Evolutionary conservation across 2,797 vertebrate genomes (phyloP).

Genomic region (Hyperoplus lanceolatus): DNA sequence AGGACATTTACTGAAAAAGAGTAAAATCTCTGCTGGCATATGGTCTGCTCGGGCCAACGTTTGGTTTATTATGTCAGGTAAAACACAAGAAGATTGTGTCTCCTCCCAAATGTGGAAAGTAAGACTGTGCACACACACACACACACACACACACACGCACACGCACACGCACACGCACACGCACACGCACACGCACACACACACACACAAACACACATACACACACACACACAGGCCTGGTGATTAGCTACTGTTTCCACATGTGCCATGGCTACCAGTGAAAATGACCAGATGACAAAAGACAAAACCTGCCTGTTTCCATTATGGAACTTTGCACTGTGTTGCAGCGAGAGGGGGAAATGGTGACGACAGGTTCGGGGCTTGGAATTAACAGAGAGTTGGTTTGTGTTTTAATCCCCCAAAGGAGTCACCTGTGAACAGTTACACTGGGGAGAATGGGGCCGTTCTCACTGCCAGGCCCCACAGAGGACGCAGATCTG

Average conservation of each 20-base stretch:
- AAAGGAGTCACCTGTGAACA: slow-evolving; percentile 69
- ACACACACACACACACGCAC: neutral
- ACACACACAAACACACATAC: neutral
- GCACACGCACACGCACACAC: neutral
- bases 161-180: neutral
- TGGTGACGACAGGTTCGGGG: slow-evolving; percentile 60
- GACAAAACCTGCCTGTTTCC: slow-evolving; percentile 70
- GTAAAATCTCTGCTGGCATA: slow-evolving; percentile 19
- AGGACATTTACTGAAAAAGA: slow-evolving; percentile 34
- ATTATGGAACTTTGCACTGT: slow-evolving; percentile 56
- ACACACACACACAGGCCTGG: slow-evolving; percentile 21
- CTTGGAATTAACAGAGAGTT: slow-evolving; percentile 63
- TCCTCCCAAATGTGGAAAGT: slow-evolving; percentile 44
- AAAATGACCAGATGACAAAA: slow-evolving; percentile 77
- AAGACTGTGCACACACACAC: slow-evolving; percentile 33
- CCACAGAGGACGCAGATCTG: slow-evolving; percentile 44
- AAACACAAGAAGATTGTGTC: slow-evolving; percentile 52
- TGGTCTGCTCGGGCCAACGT: slow-evolving; percentile 12
- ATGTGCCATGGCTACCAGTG: slow-evolving; percentile 58
- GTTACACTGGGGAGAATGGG: slow-evolving; percentile 49
- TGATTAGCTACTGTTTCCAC: slow-evolving; percentile 75
- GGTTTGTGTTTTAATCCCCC: slow-evolving; percentile 65
- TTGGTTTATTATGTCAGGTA: slow-evolving; percentile 60
- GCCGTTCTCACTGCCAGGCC: slow-evolving; percentile 32
- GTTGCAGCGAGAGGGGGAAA: slow-evolving; percentile 54